A percentile compares a stretch with the other conserved stretches of the same genome.
Evolutionary conservation across 2,113 vertebrate genomes (phyloP).

Genomic region (Lipophrys pholis): DNA sequence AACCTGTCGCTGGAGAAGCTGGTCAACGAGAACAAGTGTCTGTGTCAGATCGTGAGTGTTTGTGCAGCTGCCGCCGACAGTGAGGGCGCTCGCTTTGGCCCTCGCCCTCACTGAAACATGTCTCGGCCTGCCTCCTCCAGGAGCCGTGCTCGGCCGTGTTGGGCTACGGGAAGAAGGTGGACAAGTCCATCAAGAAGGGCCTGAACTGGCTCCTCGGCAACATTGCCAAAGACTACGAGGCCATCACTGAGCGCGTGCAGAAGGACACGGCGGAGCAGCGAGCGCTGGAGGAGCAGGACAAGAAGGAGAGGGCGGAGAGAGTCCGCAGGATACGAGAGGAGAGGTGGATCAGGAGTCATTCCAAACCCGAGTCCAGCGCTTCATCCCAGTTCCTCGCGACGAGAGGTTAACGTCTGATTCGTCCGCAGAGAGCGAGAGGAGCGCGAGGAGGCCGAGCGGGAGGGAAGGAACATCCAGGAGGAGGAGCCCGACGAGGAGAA

Average conservation of each 20-base stretch:
- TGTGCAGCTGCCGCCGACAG: neutral
- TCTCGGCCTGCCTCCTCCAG: conserved; percentile 65
- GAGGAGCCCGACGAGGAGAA: conserved; percentile 77
- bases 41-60: conserved; percentile 94
- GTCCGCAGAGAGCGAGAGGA: conserved; percentile 83
- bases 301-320: conserved; percentile 89
- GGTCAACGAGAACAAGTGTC: conserved; percentile 95
- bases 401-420: conserved; percentile 20
- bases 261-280: conserved; percentile 92
- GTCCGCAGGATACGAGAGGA: conserved; percentile 90
- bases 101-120: too few species aligned
- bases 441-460: conserved; percentile 82
- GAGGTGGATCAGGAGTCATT: conserved; percentile 79
- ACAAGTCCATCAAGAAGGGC: conserved; percentile 95
- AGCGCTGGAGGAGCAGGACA: conserved; percentile 91
- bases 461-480: conserved; percentile 78
- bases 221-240: conserved; percentile 95
- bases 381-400: too few species aligned
- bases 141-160: conserved; percentile 93
- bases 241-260: conserved; percentile 91
- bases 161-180: conserved; percentile 92
- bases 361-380: too few species aligned
- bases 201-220: conserved; percentile 92
- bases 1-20: conserved; percentile 93
- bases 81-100: neutral